A percentile compares a stretch with the other conserved stretches of the same genome.
Evolutionary conservation across 1,140 invertebrate species (phyloP).

Genomic region (Caenorhabditis briggsae): DNA sequence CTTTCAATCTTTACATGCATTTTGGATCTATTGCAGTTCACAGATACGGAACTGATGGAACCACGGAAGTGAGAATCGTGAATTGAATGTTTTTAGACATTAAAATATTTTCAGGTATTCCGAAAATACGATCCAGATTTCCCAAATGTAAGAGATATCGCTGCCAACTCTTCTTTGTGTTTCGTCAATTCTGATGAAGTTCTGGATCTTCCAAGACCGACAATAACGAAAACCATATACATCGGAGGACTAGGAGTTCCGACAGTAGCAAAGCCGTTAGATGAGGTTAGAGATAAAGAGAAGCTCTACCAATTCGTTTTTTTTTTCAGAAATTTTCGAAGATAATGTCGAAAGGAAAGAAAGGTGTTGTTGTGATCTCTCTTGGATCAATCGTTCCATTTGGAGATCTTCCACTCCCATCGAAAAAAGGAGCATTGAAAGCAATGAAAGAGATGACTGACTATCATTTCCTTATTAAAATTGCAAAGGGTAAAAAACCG

Average conservation of each 20-base stretch:
- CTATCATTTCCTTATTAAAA: slow-evolving; percentile 67
- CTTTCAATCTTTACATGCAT: slow-evolving; percentile 64
- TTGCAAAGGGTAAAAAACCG: slow-evolving; percentile 39
- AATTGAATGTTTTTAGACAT: neutral
- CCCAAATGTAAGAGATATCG: slow-evolving; percentile 66
- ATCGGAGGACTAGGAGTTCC: slow-evolving; percentile 66
- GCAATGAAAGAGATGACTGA: slow-evolving; percentile 57
- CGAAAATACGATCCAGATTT: slow-evolving; percentile 61
- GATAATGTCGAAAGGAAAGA: slow-evolving; percentile 64
- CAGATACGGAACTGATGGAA: slow-evolving; percentile 56
- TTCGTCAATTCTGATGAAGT: slow-evolving; percentile 69
- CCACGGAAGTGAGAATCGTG: slow-evolving; percentile 32
- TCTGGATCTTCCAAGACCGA: slow-evolving; percentile 67
- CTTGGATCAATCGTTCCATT: slow-evolving; percentile 66
- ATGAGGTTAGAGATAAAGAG: slow-evolving; percentile 49
- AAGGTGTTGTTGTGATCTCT: slow-evolving; percentile 65
- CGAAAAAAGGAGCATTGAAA: slow-evolving; percentile 25
- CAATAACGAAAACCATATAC: slow-evolving; percentile 67
- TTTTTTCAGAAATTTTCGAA: slow-evolving; percentile 58
- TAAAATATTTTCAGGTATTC: slow-evolving; percentile 56
- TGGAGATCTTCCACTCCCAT: neutral
- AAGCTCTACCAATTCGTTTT: slow-evolving; percentile 3
- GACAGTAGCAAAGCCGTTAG: slow-evolving; percentile 55
- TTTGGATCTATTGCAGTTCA: slow-evolving; percentile 59
- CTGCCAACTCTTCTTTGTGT: slow-evolving; percentile 63